These are phyloP conservation scores for Antennarius striatus DNA, from an alignment of 2,113 vertebrate genomes.

Conservation along the genomic window DNA sequence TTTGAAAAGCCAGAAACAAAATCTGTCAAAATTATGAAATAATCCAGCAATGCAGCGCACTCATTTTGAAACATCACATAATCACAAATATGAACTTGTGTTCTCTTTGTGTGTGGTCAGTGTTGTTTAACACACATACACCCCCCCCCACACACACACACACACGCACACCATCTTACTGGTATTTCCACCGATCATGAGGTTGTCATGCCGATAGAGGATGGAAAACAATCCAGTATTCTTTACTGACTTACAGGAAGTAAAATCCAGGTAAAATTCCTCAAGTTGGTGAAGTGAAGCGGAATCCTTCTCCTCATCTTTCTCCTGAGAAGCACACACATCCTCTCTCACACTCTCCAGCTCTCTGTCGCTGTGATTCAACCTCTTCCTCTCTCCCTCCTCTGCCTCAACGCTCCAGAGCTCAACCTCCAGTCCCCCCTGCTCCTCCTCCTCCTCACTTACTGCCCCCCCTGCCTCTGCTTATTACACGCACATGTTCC, in stretches of 20 bases:
- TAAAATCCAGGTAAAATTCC: conserved; percentile 42
- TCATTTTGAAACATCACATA: too few relatives aligned
- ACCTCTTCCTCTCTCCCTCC: conserved; percentile 32
- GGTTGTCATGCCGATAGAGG: conserved; percentile 6
- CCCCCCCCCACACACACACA: too few relatives aligned
- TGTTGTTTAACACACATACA: too few relatives aligned
- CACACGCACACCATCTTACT: conserved; percentile 45
- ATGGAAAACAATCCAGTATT: conserved; percentile 40
- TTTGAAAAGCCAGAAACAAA: too few relatives aligned
- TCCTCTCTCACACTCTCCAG: conserved; percentile 25
- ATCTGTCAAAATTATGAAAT: too few relatives aligned
- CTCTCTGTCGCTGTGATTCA: conserved; percentile 53
- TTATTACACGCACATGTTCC: conserved; percentile 29
- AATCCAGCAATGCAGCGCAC: too few relatives aligned
- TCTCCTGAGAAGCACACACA: conserved; percentile 36
- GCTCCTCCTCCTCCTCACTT: conserved; percentile 10
- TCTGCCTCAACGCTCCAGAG: conserved; percentile 23
- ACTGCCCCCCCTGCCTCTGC: conserved; percentile 19
- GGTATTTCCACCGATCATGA: conserved; percentile 10
- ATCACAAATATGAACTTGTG: too few relatives aligned
- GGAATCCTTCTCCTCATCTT: conserved; percentile 35
- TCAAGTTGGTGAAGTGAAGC: conserved; percentile 34
- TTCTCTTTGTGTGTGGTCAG: too few relatives aligned
- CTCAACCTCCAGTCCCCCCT: conserved; percentile 33
- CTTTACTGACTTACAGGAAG: background rate